Percentiles rank a stretch among this genome's conserved stretches.
These are phyloP conservation scores for Umimayanthus kanabou DNA, from an alignment of 92 coral and sea anemone species.

Conservation along the genomic window DNA sequence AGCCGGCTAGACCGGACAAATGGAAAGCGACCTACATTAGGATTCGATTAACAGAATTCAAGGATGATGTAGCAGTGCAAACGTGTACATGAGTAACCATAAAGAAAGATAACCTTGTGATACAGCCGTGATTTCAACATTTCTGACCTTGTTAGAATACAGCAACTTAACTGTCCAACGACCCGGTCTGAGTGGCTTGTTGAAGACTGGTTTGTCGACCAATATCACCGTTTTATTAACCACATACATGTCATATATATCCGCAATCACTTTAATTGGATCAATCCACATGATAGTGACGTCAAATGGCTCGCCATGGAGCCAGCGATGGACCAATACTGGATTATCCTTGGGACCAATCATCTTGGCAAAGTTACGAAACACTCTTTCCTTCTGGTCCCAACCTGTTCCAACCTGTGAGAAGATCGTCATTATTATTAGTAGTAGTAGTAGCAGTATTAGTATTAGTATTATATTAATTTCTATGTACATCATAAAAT, in stretches of 20 bases:
- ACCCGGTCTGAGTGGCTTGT: constrained; percentile 96
- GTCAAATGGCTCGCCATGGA: constrained; percentile 86
- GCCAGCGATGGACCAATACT: constrained; percentile 93
- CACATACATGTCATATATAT: constrained; percentile 91
- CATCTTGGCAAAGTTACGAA: constrained; percentile 84
- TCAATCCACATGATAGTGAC: constrained; percentile 97
- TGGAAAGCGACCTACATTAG: too few relatives aligned
- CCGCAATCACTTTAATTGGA: constrained; percentile 88
- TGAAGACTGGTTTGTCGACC: constrained; percentile 91
- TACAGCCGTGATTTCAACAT: too few relatives aligned
- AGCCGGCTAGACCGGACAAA: too few relatives aligned
- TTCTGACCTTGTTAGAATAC: constrained; percentile 60
- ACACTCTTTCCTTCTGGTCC: constrained; percentile 97
- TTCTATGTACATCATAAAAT: too few relatives aligned
- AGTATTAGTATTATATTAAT: too few relatives aligned
- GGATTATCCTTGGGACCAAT: constrained; percentile 95
- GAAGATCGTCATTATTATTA: too few relatives aligned
- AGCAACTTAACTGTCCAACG: constrained; percentile 90
- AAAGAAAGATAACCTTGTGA: background rate
- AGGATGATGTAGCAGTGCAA: background rate
- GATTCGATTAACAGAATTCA: too few relatives aligned
- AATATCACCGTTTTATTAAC: constrained; percentile 95
- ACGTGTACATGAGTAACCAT: background rate
- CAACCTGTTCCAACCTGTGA: constrained; percentile 88
- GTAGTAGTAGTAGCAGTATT: too few relatives aligned